Evolutionary conservation across 1,140 invertebrate species (phyloP).

Genomic region (Sycophaga agraensis): DNA sequence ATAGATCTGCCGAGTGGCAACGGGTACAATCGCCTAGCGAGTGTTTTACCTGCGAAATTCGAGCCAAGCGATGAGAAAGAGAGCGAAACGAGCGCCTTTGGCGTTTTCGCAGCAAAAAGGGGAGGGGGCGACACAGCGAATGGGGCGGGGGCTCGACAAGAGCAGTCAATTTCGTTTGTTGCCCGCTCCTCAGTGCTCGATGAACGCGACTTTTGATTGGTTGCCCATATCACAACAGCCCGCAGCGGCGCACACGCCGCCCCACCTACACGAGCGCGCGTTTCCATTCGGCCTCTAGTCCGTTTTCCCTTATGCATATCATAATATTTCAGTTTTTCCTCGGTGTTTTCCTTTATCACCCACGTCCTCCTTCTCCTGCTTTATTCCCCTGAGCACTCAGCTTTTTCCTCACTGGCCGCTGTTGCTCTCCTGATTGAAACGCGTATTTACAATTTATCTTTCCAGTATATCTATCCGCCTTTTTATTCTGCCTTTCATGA

Average conservation of each 20-base stretch:
- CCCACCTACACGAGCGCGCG: too few species aligned
- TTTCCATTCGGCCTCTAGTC: neutral
- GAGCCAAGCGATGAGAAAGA: too few species aligned
- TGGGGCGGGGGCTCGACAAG: neutral
- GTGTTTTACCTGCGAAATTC: conserved; percentile 5
- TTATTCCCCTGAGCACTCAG: neutral
- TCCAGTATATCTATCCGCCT: too few species aligned
- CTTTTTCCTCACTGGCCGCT: neutral
- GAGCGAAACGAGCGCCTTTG: neutral
- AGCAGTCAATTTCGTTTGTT: conserved; percentile 6
- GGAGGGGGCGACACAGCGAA: neutral
- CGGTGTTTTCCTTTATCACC: too few species aligned
- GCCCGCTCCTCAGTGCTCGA: neutral
- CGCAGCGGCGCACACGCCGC: too few species aligned
- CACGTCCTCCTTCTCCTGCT: too few species aligned
- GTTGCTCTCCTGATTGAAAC: too few species aligned
- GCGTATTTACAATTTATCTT: too few species aligned
- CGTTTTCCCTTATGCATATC: conserved; percentile 1
- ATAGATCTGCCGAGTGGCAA: too few species aligned
- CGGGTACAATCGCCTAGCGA: too few species aligned
- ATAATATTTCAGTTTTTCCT: conserved; percentile 7
- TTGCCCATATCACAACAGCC: conserved; percentile 10
- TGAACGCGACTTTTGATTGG: conserved; percentile 12
- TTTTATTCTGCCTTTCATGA: too few species aligned
- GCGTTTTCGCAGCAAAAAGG: conserved; percentile 4